A percentile compares a stretch with the other conserved stretches of the same genome.
These are phyloP conservation scores for Arion vulgaris DNA, from an alignment of 1,140 invertebrate species.

Conservation along the genomic window DNA sequence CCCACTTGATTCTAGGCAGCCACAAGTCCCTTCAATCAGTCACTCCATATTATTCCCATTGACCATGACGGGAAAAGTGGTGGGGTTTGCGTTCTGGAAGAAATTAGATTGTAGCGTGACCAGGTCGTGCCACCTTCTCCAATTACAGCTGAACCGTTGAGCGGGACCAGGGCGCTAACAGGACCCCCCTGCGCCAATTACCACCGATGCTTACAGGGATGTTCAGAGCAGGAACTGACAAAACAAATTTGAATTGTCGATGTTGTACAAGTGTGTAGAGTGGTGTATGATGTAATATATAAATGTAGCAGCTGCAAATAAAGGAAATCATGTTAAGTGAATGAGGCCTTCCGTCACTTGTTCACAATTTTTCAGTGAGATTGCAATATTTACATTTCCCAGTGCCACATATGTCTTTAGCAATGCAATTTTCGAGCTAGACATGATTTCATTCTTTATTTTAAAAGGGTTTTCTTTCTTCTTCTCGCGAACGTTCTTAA, in stretches of 20 bases:
- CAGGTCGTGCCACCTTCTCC: not conserved
- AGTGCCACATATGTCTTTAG: too few relatives aligned
- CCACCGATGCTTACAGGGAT: not conserved
- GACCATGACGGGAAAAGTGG: slow-evolving; percentile 2
- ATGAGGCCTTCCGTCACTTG: too few relatives aligned
- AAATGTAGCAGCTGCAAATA: too few relatives aligned
- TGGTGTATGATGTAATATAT: too few relatives aligned
- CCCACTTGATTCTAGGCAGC: not conserved
- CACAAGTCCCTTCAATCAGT: not conserved
- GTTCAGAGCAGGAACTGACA: not conserved
- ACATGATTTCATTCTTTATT: too few relatives aligned
- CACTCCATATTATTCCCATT: not conserved
- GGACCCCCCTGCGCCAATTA: not conserved
- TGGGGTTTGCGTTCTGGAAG: not conserved
- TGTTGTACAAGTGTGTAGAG: too few relatives aligned
- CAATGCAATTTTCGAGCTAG: too few relatives aligned
- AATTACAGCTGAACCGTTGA: not conserved
- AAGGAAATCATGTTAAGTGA: too few relatives aligned
- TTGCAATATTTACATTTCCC: too few relatives aligned
- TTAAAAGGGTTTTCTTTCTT: too few relatives aligned
- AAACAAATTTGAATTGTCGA: not conserved
- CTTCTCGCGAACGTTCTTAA: too few relatives aligned
- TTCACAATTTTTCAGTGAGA: too few relatives aligned
- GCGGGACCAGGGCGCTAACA: not conserved
- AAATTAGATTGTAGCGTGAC: not conserved